Evolutionary conservation across 1,140 invertebrate genomes (phyloP), one percentile per base, ranked within the genome.

Genomic region (Drosophila nannoptera): DNA sequence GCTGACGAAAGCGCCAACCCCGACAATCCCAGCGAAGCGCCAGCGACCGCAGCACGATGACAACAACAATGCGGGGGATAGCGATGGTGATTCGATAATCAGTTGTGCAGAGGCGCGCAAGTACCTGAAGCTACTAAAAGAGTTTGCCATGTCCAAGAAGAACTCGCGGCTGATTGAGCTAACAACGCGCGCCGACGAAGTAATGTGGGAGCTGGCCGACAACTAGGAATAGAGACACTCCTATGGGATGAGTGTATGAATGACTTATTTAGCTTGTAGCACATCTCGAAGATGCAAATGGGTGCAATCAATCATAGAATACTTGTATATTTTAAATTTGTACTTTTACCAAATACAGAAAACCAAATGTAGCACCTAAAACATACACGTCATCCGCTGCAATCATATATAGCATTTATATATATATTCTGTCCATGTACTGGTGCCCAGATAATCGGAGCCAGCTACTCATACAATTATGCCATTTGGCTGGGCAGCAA

Each of bases 61-160:
- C 53, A 86, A 84, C 69, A 86, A 87, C 45, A 86, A 77, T 22
- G 76, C 62, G 4, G 63, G 45, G 22, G 22, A 22, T 3, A 22
- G 22, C 58, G 48, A n/a, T 35, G 53, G 58, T 6, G 48, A 66
- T 36, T 58, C 77, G 9, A 66, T 87, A 33, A 80, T 83, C 12
- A 78, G 69, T 52, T 87, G 78, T 52, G 58, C 61, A 9, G 81
- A 89, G 59, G 87, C 87, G 8, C 81, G 87, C 50, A 80, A 84
- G 74, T 88, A 89, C 71, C 74, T 89, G 49, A 89, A 89, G 48
- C 62, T 77, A 11, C 29, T 89, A 11, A 81, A 89, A 65, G 87
- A 89, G 64, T 89, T 89, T 52, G 87, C 87, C 5, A 52, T 88
- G 32, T 67, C 69, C 52, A 78, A 78, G 59, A 81, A 87, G 38